Conservation (phyloP, 2,888 invertebrate species). For the Calliscelio sp. region DNA sequence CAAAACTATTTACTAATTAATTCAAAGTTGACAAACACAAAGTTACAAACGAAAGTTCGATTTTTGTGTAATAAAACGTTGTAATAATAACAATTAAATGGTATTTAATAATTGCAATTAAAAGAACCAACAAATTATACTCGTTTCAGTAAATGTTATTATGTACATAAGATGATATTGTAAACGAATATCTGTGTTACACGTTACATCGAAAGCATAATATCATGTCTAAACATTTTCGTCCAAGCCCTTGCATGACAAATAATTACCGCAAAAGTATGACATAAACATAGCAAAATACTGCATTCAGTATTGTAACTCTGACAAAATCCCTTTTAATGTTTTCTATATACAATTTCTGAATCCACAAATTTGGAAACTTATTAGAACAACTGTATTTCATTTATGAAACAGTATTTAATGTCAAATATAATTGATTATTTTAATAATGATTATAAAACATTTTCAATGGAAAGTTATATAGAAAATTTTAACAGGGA, state of each 20-base stretch:
- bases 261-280: not conserved
- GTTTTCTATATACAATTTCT: too few species aligned
- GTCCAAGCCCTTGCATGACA: conserved; percentile 31
- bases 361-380: too few species aligned
- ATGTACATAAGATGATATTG: conserved; percentile 14
- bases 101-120: not conserved
- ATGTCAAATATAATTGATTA: too few species aligned
- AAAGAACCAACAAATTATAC: conserved; percentile 13
- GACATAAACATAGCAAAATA: conserved; percentile 3
- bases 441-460: too few species aligned
- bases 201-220: conserved; percentile 36
- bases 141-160: conserved; percentile 8
- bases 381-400: too few species aligned
- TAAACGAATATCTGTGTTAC: conserved; percentile 15
- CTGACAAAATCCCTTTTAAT: too few species aligned
- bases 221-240: conserved; percentile 11
- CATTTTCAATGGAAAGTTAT: too few species aligned
- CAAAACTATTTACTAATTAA: not conserved
- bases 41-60: conserved; percentile 20
- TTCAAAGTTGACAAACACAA: not conserved
- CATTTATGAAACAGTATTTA: too few species aligned
- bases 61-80: not conserved
- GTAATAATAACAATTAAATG: not conserved
- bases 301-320: conserved; percentile 9
- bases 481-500: too few species aligned